Evolutionary conservation across 2,888 invertebrate species (phyloP), one percentile per base, ranked within the genome.

Genomic region (Leptothorax acervorum): DNA sequence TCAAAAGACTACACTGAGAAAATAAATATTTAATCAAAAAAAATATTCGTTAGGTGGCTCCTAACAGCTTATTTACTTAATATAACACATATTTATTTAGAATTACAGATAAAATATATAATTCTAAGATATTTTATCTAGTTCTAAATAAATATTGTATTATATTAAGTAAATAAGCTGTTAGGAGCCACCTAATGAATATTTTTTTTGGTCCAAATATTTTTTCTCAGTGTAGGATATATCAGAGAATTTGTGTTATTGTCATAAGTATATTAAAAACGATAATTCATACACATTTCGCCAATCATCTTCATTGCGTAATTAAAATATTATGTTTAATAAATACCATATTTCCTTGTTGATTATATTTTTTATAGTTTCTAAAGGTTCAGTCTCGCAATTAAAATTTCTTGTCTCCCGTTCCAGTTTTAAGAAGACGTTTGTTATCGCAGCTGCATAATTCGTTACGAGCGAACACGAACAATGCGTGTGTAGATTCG

Each of bases 401-500:
- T 55, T 78, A 68, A n/a, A 68, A 42, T 45, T 4, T 31, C 31
- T 55, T 18, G 9, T 45, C n/a, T n/a, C 23, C 9, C 12, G 28
- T 51, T 28, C 8, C 9, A 23, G 39, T 3, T 39, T 45, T n/a
- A 39, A 35, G 31, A 48, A 75, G 48, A 75, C 23, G 15, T 73
- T 63, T 15, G 48, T 75, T 63, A 63, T 42, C 55, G 23, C n/a
- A 31, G 45, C 3, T 15, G 45, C 31, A 45, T 78, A 66, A 42
- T 66, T 53, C 45, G 42, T 66, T 53, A 31, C 15, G 39, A 18
- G 6, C 45, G 42, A 28, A 28, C 23, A 2, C n/a, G 45, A 57
- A 79, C 79, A 81, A 71, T 81, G 60, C 73, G 79, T 6, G 23
- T 57, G 23, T 23, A 48, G 35, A 70, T 79, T 70, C 71, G 71